Evolutionary conservation across 2,797 vertebrate genomes (phyloP).

Genomic region (Dallia pectoralis): DNA sequence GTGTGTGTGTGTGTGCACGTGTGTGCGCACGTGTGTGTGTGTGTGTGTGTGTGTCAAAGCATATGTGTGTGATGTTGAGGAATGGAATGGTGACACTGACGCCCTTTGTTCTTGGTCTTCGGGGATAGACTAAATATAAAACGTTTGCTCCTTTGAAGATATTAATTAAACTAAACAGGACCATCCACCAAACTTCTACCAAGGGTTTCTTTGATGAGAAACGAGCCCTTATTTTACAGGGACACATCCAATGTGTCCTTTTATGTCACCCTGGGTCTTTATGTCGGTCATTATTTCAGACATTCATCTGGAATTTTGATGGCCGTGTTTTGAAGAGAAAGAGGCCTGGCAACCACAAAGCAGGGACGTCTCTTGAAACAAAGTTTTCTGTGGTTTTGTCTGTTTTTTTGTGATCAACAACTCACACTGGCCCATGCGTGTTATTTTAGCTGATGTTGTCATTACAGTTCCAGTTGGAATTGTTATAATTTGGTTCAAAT

Average conservation of each 20-base stretch:
- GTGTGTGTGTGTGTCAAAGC: slow-evolving; percentile 13
- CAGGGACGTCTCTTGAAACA: slow-evolving; percentile 74
- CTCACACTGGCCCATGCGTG: slow-evolving; percentile 68
- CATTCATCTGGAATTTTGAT: slow-evolving; percentile 79
- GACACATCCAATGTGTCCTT: slow-evolving; percentile 74
- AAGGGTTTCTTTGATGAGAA: slow-evolving; percentile 72
- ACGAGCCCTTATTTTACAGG: slow-evolving; percentile 74
- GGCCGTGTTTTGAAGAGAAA: slow-evolving; percentile 74
- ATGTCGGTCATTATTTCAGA: slow-evolving; percentile 74
- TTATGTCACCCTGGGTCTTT: slow-evolving; percentile 69
- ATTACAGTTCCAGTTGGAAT: slow-evolving; percentile 67
- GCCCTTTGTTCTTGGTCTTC: slow-evolving; percentile 57
- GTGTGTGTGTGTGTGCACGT: slow-evolving; percentile 27
- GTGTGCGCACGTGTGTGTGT: slow-evolving; percentile 30
- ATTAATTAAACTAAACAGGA: slow-evolving; percentile 76
- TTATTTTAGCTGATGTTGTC: slow-evolving; percentile 70
- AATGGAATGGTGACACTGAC: slow-evolving; percentile 60
- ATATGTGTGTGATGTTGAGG: slow-evolving; percentile 51
- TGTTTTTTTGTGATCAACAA: slow-evolving; percentile 70
- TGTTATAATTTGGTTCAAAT: slow-evolving; percentile 50
- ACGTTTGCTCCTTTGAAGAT: slow-evolving; percentile 65
- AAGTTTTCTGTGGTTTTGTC: slow-evolving; percentile 74
- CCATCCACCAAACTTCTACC: slow-evolving; percentile 64
- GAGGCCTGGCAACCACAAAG: slow-evolving; percentile 69
- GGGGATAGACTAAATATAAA: slow-evolving; percentile 65